Conservation (phyloP, 2,888 invertebrate genomes). For the Sminthurides aquaticus region DNA sequence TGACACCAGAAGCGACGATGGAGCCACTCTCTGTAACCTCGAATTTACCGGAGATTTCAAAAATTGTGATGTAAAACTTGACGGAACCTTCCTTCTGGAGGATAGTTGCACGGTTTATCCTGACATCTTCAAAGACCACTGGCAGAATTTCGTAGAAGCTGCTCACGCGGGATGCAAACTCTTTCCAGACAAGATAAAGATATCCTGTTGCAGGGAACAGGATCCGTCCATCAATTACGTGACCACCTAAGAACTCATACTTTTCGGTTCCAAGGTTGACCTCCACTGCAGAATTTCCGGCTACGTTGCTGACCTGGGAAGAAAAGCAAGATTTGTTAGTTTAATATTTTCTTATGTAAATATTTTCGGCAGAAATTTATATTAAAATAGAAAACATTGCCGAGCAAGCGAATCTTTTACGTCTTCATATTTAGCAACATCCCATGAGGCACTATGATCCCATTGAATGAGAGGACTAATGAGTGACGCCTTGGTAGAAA, state of each 20-base stretch:
- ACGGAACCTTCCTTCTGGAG: constrained; percentile 61
- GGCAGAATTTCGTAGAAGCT: constrained; percentile 62
- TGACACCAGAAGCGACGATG: constrained; percentile 47
- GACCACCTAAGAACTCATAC: constrained; percentile 66
- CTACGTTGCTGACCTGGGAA: no score
- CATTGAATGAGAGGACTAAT: constrained; percentile 74
- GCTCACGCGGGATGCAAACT: constrained; percentile 62
- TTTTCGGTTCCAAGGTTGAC: constrained; percentile 53
- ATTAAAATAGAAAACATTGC: no score
- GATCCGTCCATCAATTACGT: constrained; percentile 79
- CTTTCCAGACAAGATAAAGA: constrained; percentile 74
- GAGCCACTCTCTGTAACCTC: constrained; percentile 47
- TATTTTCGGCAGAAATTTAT: no score
- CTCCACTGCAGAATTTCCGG: constrained; percentile 15
- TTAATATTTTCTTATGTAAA: no score
- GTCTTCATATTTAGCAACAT: constrained; percentile 6
- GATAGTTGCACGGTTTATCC: constrained; percentile 73
- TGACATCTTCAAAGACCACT: constrained; percentile 75
- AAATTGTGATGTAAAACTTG: constrained; percentile 71
- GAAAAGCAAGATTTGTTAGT: no score
- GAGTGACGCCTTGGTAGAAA: constrained; percentile 77
- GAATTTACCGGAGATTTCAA: constrained; percentile 63
- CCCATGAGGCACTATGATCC: constrained; percentile 59
- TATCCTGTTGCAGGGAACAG: constrained; percentile 94
- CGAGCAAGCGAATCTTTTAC: no score